A percentile compares a stretch with the other conserved stretches of the same genome.
These are phyloP conservation scores for Coenonympha glycerion DNA, from an alignment of 2,888 invertebrate species.

Conservation along the genomic window DNA sequence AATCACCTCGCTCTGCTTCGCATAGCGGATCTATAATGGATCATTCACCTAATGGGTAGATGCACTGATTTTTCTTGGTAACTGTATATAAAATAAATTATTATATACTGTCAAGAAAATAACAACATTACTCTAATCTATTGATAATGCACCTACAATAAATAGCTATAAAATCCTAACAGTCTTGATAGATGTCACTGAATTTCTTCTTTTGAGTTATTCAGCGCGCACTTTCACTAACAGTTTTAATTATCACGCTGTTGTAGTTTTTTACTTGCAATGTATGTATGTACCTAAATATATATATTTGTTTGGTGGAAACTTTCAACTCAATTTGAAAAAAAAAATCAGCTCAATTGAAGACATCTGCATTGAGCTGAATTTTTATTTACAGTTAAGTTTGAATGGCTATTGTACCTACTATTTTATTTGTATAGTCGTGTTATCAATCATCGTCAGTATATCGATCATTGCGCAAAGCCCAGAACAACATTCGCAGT, in stretches of 20 bases:
- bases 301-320: too few species aligned
- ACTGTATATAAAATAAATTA: constrained; percentile 26
- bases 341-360: too few species aligned
- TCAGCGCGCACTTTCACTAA: too few species aligned
- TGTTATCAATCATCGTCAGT: constrained; percentile 25
- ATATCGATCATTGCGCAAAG: constrained; percentile 29
- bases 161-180: not conserved
- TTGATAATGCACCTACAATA: not conserved
- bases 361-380: too few species aligned
- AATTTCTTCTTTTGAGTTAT: too few species aligned
- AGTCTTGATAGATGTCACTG: too few species aligned
- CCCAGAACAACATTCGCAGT: constrained; percentile 21
- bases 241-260: too few species aligned
- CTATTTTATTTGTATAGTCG: not conserved
- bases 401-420: not conserved
- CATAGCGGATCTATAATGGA: constrained; percentile 36
- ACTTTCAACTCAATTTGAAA: too few species aligned
- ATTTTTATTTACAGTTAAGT: too few species aligned
- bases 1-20: constrained; percentile 32
- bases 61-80: constrained; percentile 26
- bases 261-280: too few species aligned
- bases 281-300: too few species aligned
- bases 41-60: constrained; percentile 27
- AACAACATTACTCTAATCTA: not conserved
- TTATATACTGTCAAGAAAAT: not conserved